A percentile compares a stretch with the other conserved stretches of the same genome.
Conservation (phyloP, 2,888 invertebrate genomes). For the Antheraea assamensis region DNA sequence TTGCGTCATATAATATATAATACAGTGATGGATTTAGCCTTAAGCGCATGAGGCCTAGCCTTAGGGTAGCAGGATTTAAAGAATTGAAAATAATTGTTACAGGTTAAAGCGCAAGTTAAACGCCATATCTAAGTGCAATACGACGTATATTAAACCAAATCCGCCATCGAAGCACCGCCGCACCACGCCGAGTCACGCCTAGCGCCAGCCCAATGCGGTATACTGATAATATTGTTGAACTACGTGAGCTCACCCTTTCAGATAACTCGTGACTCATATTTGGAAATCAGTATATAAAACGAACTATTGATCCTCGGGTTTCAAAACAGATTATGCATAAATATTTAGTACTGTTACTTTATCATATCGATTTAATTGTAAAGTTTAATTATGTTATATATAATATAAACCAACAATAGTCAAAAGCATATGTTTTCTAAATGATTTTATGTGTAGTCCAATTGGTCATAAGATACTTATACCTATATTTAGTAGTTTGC, state of each 20-base stretch:
- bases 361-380: not conserved
- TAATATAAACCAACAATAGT: not conserved
- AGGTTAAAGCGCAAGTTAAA: too few species aligned
- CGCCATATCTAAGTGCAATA: too few species aligned
- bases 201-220: not conserved
- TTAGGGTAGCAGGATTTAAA: too few species aligned
- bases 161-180: too few species aligned
- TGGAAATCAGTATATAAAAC: not conserved
- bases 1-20: not conserved
- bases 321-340: not conserved
- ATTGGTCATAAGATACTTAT: not conserved
- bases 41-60: too few species aligned
- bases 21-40: too few species aligned
- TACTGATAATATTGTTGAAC: not conserved
- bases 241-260: not conserved
- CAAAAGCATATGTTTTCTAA: not conserved
- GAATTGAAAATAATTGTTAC: too few species aligned
- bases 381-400: not conserved
- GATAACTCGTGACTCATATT: slow-evolving; percentile 5
- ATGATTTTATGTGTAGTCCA: not conserved
- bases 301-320: not conserved
- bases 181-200: too few species aligned
- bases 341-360: not conserved
- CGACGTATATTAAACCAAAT: too few species aligned
- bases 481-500: too few species aligned